phyloP scores from a whole-genome alignment of 2,113 vertebrate genomes.

The Bettongia penicillata region DNA sequence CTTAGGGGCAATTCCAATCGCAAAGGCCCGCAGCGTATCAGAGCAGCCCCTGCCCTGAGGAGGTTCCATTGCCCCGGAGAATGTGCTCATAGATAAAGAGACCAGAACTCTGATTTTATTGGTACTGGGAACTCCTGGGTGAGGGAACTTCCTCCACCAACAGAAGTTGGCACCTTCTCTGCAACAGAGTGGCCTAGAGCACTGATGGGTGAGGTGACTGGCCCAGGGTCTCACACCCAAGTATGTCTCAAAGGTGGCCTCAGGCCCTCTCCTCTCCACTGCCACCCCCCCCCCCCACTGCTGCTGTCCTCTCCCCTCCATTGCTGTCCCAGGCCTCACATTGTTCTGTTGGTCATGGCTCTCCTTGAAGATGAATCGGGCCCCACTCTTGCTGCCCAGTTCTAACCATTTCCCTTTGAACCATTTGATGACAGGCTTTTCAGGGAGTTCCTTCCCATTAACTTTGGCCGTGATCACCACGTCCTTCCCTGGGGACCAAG shows the following conservation, averaged over 20 bases:
- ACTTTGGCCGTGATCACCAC: constrained; percentile 84
- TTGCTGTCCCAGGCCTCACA: constrained; percentile 76
- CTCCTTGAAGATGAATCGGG: constrained; percentile 91
- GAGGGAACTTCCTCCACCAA: no score
- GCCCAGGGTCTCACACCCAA: no score
- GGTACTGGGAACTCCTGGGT: no score
- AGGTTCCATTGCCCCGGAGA: not conserved
- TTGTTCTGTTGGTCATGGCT: constrained; percentile 89
- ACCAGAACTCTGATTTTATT: no score
- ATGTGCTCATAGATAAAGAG: no score
- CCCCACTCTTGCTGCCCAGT: constrained; percentile 90
- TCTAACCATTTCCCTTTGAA: constrained; percentile 96
- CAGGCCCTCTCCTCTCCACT: not conserved
- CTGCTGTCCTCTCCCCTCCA: not conserved
- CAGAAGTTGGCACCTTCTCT: no score
- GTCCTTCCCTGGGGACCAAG: constrained; percentile 83
- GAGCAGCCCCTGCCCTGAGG: not conserved
- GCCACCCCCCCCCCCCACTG: not conserved
- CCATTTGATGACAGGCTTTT: constrained; percentile 90
- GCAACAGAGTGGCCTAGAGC: no score
- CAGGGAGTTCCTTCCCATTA: constrained; percentile 84
- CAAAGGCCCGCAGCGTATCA: no score
- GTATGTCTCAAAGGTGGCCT: accelerated
- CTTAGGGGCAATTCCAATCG: no score
- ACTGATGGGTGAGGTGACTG: no score